Evolutionary conservation across 2,113 vertebrate species (phyloP).

Genomic region (Meleagris gallopavo): DNA sequence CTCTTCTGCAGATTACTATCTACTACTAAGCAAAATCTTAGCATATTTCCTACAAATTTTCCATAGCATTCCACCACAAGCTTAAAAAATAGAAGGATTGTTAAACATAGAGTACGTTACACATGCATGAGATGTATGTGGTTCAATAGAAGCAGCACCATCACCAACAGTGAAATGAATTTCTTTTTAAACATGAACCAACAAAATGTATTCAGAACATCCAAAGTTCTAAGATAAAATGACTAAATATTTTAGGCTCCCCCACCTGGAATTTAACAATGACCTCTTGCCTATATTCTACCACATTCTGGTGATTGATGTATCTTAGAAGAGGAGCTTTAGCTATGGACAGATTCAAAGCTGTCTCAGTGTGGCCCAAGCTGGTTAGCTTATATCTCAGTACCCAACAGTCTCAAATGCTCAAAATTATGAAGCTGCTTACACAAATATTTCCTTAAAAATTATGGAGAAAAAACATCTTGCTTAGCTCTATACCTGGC

Average conservation of each 20-base stretch:
- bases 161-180: background rate
- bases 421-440: background rate
- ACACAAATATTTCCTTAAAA: conserved; percentile 8
- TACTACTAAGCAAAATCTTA: background rate
- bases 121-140: background rate
- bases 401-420: background rate
- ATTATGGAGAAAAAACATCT: background rate
- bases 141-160: background rate
- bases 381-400: background rate
- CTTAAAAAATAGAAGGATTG: background rate
- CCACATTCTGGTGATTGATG: background rate
- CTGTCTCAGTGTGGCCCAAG: background rate
- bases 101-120: background rate
- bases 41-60: background rate
- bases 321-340: background rate
- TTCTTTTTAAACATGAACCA: background rate
- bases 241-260: background rate
- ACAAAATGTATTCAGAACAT: background rate
- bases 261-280: background rate
- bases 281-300: background rate
- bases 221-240: background rate
- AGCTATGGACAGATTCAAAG: background rate
- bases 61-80: background rate
- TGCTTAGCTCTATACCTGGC: background rate
- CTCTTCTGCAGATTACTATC: background rate